Evolutionary conservation across 2,113 vertebrate species (phyloP).

Genomic region (Turnix velox): DNA sequence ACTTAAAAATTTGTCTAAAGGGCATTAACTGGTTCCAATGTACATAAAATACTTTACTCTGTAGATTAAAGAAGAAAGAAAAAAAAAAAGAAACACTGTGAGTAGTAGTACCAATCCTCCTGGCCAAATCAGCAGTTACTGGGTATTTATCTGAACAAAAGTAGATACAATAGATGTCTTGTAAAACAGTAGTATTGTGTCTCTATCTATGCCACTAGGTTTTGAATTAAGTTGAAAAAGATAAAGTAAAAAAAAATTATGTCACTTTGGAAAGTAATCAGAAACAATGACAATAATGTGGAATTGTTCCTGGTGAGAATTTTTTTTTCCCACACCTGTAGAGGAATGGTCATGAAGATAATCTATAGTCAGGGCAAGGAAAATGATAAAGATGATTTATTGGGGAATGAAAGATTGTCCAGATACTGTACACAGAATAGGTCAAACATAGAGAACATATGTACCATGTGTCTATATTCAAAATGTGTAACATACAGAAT

Average conservation of each 20-base stretch:
- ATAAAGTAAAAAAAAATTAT: constrained; percentile 78
- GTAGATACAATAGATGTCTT: constrained; percentile 75
- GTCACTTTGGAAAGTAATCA: constrained; percentile 74
- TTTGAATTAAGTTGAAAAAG: constrained; percentile 81
- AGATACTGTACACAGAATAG: background rate
- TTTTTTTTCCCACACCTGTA: background rate
- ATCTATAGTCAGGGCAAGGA: background rate
- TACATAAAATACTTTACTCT: constrained; percentile 76
- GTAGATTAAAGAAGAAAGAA: constrained; percentile 67
- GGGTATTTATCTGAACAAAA: constrained; percentile 77
- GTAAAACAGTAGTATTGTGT: constrained; percentile 79
- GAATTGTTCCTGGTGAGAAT: constrained; percentile 22
- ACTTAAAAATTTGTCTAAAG: constrained; percentile 76
- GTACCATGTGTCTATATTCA: background rate
- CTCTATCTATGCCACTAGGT: constrained; percentile 83
- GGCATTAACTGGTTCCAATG: constrained; percentile 81
- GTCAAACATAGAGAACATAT: background rate
- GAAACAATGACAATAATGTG: background rate
- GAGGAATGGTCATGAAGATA: background rate
- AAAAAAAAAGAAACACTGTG: constrained; percentile 77
- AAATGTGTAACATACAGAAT: background rate
- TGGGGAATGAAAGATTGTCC: background rate
- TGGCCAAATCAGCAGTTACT: constrained; percentile 77
- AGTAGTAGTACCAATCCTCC: constrained; percentile 75
- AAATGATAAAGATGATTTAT: background rate